Conservation (phyloP, 2,797 vertebrate species). For the Hemibagrus guttatus region DNA sequence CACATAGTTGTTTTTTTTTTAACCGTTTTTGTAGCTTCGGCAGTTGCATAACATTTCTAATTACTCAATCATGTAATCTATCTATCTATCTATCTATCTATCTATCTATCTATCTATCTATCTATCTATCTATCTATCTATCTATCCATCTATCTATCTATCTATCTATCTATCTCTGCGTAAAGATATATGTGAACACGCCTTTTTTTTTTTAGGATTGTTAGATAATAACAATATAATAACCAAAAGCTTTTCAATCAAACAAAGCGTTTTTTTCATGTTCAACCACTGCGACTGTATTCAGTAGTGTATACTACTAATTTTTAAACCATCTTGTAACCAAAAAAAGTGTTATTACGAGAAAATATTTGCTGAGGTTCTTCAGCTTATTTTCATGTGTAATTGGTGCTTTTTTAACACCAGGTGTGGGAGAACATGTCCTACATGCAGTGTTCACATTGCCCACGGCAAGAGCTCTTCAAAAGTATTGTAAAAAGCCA, state of each 20-base stretch:
- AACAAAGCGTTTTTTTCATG: not conserved
- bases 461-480: not conserved
- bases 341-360: not conserved
- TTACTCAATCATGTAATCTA: not conserved
- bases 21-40: not conserved
- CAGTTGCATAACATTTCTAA: not conserved
- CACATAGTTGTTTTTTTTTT: not conserved
- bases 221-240: not conserved
- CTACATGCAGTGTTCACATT: not conserved
- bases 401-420: not conserved
- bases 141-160: not conserved
- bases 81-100: conserved; percentile 6
- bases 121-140: not conserved
- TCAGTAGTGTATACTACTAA: too few relatives aligned
- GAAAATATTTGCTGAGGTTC: not conserved
- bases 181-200: not conserved
- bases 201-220: not conserved
- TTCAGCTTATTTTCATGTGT: not conserved
- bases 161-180: not conserved
- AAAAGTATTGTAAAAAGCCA: not conserved
- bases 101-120: conserved; percentile 11
- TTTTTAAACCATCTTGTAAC: not conserved
- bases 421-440: not conserved
- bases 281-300: not conserved
- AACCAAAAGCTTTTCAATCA: not conserved